Conservation (phyloP, 2,797 vertebrate species). For the Lycodopsis pacificus region DNA sequence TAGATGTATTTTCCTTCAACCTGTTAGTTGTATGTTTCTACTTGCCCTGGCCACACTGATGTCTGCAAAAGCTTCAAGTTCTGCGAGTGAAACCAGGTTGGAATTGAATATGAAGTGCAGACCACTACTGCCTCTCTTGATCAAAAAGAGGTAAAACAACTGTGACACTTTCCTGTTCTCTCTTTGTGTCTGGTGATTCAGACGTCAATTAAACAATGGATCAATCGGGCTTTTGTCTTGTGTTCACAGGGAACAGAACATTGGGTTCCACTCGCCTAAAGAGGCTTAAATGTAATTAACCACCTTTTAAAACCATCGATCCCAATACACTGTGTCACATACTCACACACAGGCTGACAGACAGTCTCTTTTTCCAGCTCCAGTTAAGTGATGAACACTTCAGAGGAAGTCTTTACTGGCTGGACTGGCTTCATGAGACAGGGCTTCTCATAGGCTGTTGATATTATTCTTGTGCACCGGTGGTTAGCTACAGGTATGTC, state of each 20-base stretch:
- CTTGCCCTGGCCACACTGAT: not conserved
- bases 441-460: not conserved
- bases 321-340: constrained; percentile 32
- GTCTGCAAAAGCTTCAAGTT: not conserved
- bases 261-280: constrained; percentile 45
- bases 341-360: constrained; percentile 39
- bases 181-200: constrained; percentile 26
- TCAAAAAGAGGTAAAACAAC: constrained; percentile 25
- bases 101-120: constrained; percentile 11
- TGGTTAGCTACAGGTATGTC: not conserved
- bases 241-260: constrained; percentile 64
- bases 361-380: not conserved
- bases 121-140: constrained; percentile 63
- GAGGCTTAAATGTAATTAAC: constrained; percentile 52
- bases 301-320: constrained; percentile 27
- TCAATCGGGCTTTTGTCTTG: constrained; percentile 38
- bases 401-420: not conserved
- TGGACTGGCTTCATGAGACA: not conserved
- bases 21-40: not conserved
- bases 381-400: constrained; percentile 9
- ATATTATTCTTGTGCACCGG: not conserved
- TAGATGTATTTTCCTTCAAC: not conserved
- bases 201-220: constrained; percentile 20
- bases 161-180: not conserved
- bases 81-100: not conserved